Evolutionary conservation across 2,797 vertebrate genomes (phyloP).

Genomic region (Buceros bicornis): DNA sequence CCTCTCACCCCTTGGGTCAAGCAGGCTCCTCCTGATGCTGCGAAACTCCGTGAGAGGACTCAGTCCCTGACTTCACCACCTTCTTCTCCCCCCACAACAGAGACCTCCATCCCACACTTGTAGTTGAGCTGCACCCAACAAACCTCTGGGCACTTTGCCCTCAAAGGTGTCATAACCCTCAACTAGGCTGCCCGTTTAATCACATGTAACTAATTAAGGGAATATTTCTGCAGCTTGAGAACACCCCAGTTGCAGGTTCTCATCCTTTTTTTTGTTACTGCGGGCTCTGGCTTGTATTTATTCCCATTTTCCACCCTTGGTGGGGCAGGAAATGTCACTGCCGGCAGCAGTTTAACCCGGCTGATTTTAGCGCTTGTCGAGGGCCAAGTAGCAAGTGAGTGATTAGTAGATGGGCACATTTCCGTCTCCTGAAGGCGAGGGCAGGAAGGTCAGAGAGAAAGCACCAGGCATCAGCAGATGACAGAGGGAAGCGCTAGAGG

Average conservation of each 20-base stretch:
- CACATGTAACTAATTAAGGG: constrained; percentile 50
- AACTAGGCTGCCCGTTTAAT: neutral
- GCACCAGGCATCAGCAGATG: neutral
- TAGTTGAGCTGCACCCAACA: constrained; percentile 13
- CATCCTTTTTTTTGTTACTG: neutral
- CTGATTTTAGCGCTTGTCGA: constrained; percentile 35
- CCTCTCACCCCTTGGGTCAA: neutral
- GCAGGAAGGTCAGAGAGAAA: constrained; percentile 27
- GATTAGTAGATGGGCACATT: neutral
- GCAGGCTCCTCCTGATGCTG: neutral
- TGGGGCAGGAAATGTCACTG: constrained; percentile 55
- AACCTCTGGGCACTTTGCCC: neutral
- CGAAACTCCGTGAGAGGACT: neutral
- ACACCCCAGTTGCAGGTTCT: constrained; percentile 40
- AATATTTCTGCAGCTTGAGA: constrained; percentile 38
- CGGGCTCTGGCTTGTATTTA: constrained; percentile 22
- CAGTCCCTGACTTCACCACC: neutral
- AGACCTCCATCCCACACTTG: neutral
- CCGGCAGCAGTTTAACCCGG: constrained; percentile 57
- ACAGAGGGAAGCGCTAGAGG: neutral
- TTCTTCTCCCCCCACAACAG: neutral
- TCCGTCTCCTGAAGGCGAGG: neutral
- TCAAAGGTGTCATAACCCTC: constrained; percentile 17
- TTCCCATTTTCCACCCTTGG: neutral
- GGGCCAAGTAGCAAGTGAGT: constrained; percentile 9